These are phyloP conservation scores for Scaptodrosophila latifasciaeformis DNA, from an alignment of 2,888 invertebrate species.

Conservation along the genomic window DNA sequence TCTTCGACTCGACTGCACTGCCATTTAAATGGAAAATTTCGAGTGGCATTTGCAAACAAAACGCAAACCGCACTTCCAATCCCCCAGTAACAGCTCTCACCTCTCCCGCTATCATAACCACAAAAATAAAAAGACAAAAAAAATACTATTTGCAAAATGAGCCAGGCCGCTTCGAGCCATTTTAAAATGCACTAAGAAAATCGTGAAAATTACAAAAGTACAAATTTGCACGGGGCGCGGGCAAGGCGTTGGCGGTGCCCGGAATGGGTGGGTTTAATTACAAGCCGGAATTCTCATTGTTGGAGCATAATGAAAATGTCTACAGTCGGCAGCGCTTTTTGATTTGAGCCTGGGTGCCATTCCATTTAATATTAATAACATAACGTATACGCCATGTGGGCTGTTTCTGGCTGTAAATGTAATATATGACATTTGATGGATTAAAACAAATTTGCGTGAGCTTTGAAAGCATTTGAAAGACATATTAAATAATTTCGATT, in stretches of 20 bases:
- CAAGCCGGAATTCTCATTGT: constrained; percentile 51
- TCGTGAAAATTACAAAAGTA: constrained; percentile 38
- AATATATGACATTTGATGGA: constrained; percentile 58
- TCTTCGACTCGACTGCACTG: constrained; percentile 28
- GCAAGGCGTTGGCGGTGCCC: too few species aligned
- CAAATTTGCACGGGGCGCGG: too few species aligned
- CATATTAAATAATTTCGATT: too few species aligned
- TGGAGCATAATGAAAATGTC: constrained; percentile 55
- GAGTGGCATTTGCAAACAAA: constrained; percentile 60
- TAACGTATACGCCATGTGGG: constrained; percentile 44
- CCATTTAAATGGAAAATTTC: constrained; percentile 59
- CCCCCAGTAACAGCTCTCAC: too few species aligned
- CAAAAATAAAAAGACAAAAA: too few species aligned
- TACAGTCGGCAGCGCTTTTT: constrained; percentile 42
- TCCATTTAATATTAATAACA: constrained; percentile 63
- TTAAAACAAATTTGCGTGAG: constrained; percentile 52
- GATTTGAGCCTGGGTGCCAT: constrained; percentile 37
- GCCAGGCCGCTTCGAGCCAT: constrained; percentile 15
- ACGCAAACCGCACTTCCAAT: constrained; percentile 43
- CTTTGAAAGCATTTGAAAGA: too few species aligned
- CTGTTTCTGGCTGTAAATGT: constrained; percentile 33
- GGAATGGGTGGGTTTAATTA: constrained; percentile 49
- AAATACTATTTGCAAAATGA: constrained; percentile 31
- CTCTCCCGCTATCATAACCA: too few species aligned
- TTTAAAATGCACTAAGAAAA: constrained; percentile 10